Evolutionary conservation across 2,888 invertebrate species (phyloP), one percentile per base, ranked within the genome.

Genomic region (Amiota minor): DNA sequence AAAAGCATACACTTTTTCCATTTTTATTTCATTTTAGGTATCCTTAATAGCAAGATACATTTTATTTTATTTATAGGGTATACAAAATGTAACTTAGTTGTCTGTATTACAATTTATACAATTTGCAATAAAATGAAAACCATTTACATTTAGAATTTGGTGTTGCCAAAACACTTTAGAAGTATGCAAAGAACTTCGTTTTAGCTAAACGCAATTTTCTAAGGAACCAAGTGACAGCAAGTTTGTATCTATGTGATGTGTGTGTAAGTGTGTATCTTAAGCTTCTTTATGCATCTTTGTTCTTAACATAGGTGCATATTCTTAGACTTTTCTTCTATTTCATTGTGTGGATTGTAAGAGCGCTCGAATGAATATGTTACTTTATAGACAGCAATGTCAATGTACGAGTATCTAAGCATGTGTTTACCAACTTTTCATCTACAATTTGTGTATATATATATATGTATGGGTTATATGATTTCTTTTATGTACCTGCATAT

Each of bases 361-460:
- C 18, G 9, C 20, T 11, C 16, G 10, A 20, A 18, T 9, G 59
- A 59, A 59, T 18, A 20, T 59, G 23, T 59, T 59, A 18, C 59
- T 50, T 12, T 50, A 12, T 50, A n/a, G 12, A 53, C 53, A 53
- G 53, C 2, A 8, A 20, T 59, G 70, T 35, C 45, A 16, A 47
- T 45, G 67, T n/a, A 69, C 53, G 18, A 50, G 6, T 20, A 23
- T 76, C 74, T 79, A 72, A 72, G 72, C 74, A 70, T 75, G 70
- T 67, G 50, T 35, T 35, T 35, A 6, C 35, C 35, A 35, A 35
- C 35, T 6, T 35, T 35, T 35, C 35, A 35, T 35, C 35, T 35
- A 35, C 35, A 35, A 35, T 35, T 35, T 35, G 6, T 35, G 6
- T 35, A 23, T 3, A 3, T 2, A 23, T 23, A 23, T 23, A 23